Conservation (phyloP, 92 coral and sea anemone species). For the Phenganax marumi region DNA sequence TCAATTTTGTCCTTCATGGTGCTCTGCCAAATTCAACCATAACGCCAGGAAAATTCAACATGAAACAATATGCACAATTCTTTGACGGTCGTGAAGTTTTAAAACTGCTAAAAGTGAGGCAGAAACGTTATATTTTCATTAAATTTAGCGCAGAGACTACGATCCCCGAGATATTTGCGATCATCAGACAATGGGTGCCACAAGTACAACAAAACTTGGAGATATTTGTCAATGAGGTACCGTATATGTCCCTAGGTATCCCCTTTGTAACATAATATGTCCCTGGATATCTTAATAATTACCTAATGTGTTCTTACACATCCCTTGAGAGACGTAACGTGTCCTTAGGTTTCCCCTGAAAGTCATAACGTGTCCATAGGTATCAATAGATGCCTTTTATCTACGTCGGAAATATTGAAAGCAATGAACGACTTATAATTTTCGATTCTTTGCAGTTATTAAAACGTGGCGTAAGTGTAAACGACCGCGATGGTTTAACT, state of each 20-base stretch:
- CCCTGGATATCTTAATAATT: not conserved
- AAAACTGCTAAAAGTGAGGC: not conserved
- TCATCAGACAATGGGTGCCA: slow-evolving; percentile 98
- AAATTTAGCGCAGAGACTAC: slow-evolving; percentile 71
- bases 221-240: slow-evolving; percentile 82
- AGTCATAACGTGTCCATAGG: no score
- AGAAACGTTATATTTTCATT: not conserved
- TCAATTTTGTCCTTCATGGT: not conserved
- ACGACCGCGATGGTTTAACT: slow-evolving; percentile 93
- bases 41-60: not conserved
- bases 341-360: no score
- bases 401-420: no score
- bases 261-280: not conserved
- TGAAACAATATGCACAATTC: not conserved
- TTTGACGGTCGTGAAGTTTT: not conserved
- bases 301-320: not conserved
- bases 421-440: not conserved
- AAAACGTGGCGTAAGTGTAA: slow-evolving; percentile 82
- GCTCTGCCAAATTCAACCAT: not conserved
- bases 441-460: slow-evolving; percentile 49
- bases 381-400: no score
- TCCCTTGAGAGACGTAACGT: no score
- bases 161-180: slow-evolving; percentile 87
- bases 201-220: slow-evolving; percentile 97
- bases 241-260: not conserved